A percentile compares a stretch with the other conserved stretches of the same genome.
These are phyloP conservation scores for Gymnogyps californianus DNA, from an alignment of 2,113 vertebrate species.

Conservation along the genomic window DNA sequence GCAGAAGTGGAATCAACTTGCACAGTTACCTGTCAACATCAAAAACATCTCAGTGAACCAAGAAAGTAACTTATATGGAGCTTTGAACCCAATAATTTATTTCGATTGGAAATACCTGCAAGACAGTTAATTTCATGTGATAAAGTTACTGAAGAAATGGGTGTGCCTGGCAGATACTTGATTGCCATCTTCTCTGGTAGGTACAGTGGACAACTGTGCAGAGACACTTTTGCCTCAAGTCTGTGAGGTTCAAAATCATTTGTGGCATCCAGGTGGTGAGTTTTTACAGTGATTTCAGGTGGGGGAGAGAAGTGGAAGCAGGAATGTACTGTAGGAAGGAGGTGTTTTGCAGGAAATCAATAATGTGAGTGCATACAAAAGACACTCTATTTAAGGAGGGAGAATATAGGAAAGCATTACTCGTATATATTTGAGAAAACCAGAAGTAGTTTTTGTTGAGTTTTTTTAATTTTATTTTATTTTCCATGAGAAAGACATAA, in stretches of 20 bases:
- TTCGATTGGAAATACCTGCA: neutral
- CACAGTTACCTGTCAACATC: accelerated
- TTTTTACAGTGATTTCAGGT: neutral
- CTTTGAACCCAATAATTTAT: neutral
- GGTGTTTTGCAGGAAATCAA: neutral
- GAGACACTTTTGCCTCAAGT: neutral
- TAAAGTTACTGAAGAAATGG: neutral
- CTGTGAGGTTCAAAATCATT: neutral
- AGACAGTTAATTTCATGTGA: neutral
- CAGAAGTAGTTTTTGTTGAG: neutral
- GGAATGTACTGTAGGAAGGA: neutral
- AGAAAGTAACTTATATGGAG: neutral
- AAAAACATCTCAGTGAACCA: neutral
- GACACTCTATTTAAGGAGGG: neutral
- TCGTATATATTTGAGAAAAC: neutral
- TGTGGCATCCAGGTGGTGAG: neutral
- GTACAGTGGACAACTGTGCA: neutral
- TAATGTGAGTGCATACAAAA: neutral
- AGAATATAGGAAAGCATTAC: neutral
- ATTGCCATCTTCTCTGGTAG: neutral
- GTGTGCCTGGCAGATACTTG: neutral
- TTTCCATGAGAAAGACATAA: neutral
- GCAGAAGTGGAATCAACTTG: neutral
- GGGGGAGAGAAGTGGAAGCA: neutral
- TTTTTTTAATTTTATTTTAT: neutral